These are phyloP conservation scores for Lophura swinhoii DNA, from an alignment of 2,797 vertebrate genomes.

Conservation along the genomic window DNA sequence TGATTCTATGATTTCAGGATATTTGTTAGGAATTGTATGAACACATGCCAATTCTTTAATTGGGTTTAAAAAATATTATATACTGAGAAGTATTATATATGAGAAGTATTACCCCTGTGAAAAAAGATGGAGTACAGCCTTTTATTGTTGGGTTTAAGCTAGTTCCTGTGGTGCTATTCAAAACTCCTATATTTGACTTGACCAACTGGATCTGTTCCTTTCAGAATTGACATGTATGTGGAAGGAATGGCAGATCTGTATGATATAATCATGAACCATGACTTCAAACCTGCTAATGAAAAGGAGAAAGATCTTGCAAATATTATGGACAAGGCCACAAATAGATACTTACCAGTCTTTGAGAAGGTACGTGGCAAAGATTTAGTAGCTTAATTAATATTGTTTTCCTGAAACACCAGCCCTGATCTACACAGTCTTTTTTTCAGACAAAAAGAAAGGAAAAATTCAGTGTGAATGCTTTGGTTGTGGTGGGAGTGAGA, in stretches of 20 bases:
- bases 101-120: too few species aligned
- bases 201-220: not conserved
- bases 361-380: constrained; percentile 73
- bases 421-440: not conserved
- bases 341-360: constrained; percentile 77
- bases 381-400: not conserved
- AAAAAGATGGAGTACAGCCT: not conserved
- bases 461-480: too few species aligned
- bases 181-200: not conserved
- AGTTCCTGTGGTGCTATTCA: not conserved
- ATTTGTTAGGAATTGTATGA: too few species aligned
- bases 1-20: too few species aligned
- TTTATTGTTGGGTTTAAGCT: not conserved
- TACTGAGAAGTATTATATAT: not conserved
- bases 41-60: too few species aligned
- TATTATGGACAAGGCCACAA: constrained; percentile 78
- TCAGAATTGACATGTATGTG: constrained; percentile 88
- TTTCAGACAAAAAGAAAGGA: not conserved
- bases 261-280: constrained; percentile 59
- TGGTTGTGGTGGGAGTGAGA: not conserved
- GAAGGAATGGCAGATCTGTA: constrained; percentile 84
- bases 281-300: constrained; percentile 51
- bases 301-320: constrained; percentile 63
- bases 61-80: not conserved
- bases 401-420: not conserved